Evolutionary conservation across 2,113 vertebrate species (phyloP).

Genomic region (Megaceryle maxima): DNA sequence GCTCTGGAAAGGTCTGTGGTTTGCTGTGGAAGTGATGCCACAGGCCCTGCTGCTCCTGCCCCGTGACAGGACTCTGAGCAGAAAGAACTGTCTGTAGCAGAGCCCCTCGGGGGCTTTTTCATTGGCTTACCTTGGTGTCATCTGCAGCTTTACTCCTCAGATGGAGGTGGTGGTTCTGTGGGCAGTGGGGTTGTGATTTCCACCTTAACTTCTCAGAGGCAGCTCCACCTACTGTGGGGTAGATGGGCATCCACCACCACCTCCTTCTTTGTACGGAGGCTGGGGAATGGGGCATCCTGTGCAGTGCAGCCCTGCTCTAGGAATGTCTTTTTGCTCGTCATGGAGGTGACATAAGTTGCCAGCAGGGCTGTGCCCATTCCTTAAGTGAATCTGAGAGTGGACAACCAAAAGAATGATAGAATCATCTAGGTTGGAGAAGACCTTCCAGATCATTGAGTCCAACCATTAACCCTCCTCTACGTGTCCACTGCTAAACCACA

Average conservation of each 20-base stretch:
- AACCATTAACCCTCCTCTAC: no score
- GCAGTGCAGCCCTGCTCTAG: not conserved
- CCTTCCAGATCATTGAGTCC: no score
- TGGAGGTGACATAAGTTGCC: not conserved
- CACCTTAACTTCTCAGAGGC: not conserved
- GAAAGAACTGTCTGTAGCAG: not conserved
- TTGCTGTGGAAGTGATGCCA: not conserved
- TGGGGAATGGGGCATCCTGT: not conserved
- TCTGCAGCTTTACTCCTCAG: not conserved
- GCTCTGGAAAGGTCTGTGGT: not conserved
- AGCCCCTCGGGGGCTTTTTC: not conserved
- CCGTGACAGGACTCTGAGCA: not conserved
- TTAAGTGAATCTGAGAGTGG: rapidly evolving
- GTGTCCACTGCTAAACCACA: no score
- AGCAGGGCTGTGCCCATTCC: not conserved
- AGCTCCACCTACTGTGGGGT: not conserved
- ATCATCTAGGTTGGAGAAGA: no score
- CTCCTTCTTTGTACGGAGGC: rapidly evolving
- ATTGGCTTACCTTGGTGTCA: not conserved
- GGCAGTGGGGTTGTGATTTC: not conserved
- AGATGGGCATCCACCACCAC: not conserved
- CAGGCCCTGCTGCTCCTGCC: not conserved
- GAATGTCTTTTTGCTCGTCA: not conserved
- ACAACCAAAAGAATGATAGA: not conserved
- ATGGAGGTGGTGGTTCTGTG: not conserved